A percentile compares a stretch with the other conserved stretches of the same genome.
These are phyloP conservation scores for Mactra quadrangularis DNA, from an alignment of 1,140 invertebrate genomes.

Conservation along the genomic window DNA sequence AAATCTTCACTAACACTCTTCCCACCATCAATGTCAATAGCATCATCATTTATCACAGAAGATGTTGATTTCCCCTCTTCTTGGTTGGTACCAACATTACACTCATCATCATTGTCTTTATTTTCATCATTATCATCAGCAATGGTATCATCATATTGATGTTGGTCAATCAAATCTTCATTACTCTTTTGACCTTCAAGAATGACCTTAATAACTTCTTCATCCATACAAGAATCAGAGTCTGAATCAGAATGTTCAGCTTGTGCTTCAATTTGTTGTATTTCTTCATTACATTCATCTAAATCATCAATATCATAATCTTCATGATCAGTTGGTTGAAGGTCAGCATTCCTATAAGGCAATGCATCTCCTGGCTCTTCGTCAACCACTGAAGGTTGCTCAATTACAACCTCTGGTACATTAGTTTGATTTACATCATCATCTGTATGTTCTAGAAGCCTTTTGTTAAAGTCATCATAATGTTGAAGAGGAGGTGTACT, in stretches of 20 bases:
- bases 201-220: constrained; percentile 34
- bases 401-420: too few species aligned
- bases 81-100: constrained; percentile 49
- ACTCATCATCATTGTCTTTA: too few species aligned
- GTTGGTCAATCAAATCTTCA: background rate
- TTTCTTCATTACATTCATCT: constrained; percentile 41
- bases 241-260: constrained; percentile 32
- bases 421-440: too few species aligned
- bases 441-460: too few species aligned
- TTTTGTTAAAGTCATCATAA: too few species aligned
- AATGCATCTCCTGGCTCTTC: background rate
- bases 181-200: constrained; percentile 1
- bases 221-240: constrained; percentile 44
- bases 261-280: constrained; percentile 48
- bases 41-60: background rate
- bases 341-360: background rate
- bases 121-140: too few species aligned
- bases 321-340: constrained; percentile 16
- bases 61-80: background rate
- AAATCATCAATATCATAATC: constrained; percentile 42
- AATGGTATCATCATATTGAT: background rate
- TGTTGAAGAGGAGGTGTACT: too few species aligned
- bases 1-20: too few species aligned
- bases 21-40: constrained; percentile 6
- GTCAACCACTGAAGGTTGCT: too few species aligned